Conservation (phyloP, 2,797 vertebrate genomes). For the Notoglanidium macrostoma region DNA sequence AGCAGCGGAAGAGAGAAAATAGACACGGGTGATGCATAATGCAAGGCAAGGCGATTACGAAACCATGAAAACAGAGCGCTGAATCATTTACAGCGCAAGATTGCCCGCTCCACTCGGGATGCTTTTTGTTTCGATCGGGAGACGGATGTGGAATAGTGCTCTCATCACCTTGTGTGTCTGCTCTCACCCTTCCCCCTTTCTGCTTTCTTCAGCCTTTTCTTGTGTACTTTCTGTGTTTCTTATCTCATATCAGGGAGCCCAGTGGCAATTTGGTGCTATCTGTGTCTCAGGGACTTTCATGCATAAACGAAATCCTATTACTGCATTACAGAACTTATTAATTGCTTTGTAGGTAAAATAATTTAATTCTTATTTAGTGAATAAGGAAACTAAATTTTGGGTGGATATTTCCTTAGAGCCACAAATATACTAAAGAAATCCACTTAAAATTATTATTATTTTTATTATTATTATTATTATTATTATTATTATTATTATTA, state of each 20-base stretch:
- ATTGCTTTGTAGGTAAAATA: neutral
- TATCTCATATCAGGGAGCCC: neutral
- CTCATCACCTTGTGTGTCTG: constrained; percentile 4
- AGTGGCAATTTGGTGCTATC: neutral
- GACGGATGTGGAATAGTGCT: constrained; percentile 9
- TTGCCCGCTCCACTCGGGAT: neutral
- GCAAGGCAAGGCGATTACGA: constrained; percentile 8
- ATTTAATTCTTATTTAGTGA: neutral
- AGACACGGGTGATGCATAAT: constrained; percentile 23
- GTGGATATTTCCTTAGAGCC: neutral
- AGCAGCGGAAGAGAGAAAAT: constrained; percentile 28
- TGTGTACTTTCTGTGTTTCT: neutral
- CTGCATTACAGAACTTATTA: neutral
- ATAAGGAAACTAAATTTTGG: neutral
- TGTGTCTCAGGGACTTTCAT: neutral
- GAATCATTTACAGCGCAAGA: constrained; percentile 29
- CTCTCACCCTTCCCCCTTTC: neutral
- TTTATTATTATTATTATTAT: neutral
- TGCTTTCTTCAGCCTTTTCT: neutral
- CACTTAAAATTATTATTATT: too few relatives aligned
- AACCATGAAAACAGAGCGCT: constrained; percentile 7
- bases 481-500: neutral
- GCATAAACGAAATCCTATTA: neutral
- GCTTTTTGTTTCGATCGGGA: constrained; percentile 7
- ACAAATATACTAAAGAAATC: neutral